Evolutionary conservation across 2,888 invertebrate genomes (phyloP).

Genomic region (Lasioglossum oenotherae): DNA sequence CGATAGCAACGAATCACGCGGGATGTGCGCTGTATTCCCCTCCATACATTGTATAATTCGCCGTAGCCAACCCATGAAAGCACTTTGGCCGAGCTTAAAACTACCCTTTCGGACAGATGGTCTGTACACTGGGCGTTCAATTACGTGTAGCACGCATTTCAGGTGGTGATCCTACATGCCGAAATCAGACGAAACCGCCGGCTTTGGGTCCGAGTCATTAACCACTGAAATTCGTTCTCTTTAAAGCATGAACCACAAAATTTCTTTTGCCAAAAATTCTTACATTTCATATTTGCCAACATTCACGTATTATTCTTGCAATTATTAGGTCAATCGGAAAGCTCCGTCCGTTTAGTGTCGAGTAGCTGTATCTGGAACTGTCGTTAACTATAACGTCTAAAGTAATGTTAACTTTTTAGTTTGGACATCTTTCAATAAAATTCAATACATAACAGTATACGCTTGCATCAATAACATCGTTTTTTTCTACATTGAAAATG

Average conservation of each 20-base stretch:
- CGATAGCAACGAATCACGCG: background rate
- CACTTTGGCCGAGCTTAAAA: background rate
- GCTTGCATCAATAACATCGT: no score
- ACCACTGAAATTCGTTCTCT: background rate
- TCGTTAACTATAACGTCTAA: no score
- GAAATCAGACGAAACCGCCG: background rate
- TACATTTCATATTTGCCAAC: no score
- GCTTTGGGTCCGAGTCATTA: background rate
- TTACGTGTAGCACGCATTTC: background rate
- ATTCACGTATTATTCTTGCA: background rate
- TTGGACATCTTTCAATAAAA: no score
- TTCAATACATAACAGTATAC: no score
- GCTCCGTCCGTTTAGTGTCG: no score
- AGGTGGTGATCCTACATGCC: background rate
- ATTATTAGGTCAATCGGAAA: background rate
- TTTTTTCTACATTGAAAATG: no score
- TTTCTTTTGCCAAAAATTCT: no score
- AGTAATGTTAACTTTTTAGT: no score
- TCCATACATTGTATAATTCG: background rate
- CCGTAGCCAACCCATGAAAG: constrained; percentile 5
- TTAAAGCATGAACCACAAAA: background rate
- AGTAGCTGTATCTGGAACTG: no score
- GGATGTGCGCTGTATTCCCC: background rate
- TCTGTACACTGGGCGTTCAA: background rate
- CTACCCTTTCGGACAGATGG: constrained; percentile 7